Base-by-base conservation (phyloP, 37 sponge, comb jelly and placozoan genomes). In the Oopsacas minuta region DNA sequence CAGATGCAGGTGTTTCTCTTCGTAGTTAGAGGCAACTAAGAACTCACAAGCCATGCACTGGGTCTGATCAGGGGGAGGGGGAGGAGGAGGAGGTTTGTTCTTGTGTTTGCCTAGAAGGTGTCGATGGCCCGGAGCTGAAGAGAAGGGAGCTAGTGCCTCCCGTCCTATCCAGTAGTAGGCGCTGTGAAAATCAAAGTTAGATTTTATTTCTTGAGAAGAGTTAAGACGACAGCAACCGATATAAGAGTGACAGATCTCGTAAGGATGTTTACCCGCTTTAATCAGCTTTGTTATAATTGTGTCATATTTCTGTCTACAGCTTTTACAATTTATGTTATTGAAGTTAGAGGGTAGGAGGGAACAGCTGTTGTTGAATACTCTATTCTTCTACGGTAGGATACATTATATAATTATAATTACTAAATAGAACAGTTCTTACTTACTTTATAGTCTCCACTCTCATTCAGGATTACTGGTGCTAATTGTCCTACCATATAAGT, bases 31-130 rank as follows among this genome's bases (percentile, higher is more conserved):
- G 28, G 75, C 75, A 34, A 61, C 75, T 34, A 61, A 34, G 75
- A 61, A 61, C 75, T 61, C 75, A 34, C 75, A 61, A 34, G 75
- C 75, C 75, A 61, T 61, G 75, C 75, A 61, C 75, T 61, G 75
- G 75, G 75, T 34, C 75, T 61, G 75, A 34, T 61, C 75, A 34
- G 75, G 75, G 75, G 75, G 75, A 25, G 75, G 75, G 75, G 75
- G 75, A 25, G 75, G 75, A 25, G 75, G 75, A 3, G 75, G 30
- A 25, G 75, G 75, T 5, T 3, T 25, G 75, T 34, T 61, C 75
- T 61, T 61, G 75, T 61, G 75, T 34, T 61, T 61, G 17, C 28
- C 20, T 25, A 61, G 20, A 34, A 61, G 75, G 75, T 20, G 75
- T 61, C 75, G 75, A 17, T 46, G 51, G 12, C 51, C 51, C 51